These are phyloP conservation scores for Alaudala cheleensis DNA, from an alignment of 2,113 vertebrate genomes.

Conservation along the genomic window DNA sequence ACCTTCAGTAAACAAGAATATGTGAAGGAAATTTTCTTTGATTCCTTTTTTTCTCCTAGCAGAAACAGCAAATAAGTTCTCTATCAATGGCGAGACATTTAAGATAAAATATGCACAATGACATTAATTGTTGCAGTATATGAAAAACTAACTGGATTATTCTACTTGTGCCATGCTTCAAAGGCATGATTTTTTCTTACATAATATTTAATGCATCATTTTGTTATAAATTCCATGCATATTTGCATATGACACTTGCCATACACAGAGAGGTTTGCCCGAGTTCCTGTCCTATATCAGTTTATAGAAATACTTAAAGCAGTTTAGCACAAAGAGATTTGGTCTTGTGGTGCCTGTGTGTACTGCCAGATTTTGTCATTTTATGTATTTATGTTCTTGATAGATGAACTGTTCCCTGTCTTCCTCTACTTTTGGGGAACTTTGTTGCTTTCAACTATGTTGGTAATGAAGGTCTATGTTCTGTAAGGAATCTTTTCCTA, in stretches of 20 bases:
- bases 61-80: not conserved
- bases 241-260: not conserved
- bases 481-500: not conserved
- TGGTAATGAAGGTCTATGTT: not conserved
- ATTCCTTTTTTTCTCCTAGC: not conserved
- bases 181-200: not conserved
- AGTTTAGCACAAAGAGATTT: slow-evolving; percentile 18
- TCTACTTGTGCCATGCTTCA: not conserved
- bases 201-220: not conserved
- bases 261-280: not conserved
- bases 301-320: slow-evolving; percentile 25
- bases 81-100: not conserved
- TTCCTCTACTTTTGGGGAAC: not conserved
- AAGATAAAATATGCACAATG: not conserved
- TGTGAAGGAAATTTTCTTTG: not conserved
- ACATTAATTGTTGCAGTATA: not conserved
- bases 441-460: not conserved
- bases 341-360: not conserved
- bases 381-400: slow-evolving; percentile 6
- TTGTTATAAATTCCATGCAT: not conserved
- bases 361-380: not conserved
- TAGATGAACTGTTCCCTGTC: not conserved
- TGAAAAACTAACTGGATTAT: not conserved
- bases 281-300: slow-evolving; percentile 19
- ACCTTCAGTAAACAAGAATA: not conserved